Conservation (phyloP, 2,797 vertebrate genomes). For the Prunella strophiata region DNA sequence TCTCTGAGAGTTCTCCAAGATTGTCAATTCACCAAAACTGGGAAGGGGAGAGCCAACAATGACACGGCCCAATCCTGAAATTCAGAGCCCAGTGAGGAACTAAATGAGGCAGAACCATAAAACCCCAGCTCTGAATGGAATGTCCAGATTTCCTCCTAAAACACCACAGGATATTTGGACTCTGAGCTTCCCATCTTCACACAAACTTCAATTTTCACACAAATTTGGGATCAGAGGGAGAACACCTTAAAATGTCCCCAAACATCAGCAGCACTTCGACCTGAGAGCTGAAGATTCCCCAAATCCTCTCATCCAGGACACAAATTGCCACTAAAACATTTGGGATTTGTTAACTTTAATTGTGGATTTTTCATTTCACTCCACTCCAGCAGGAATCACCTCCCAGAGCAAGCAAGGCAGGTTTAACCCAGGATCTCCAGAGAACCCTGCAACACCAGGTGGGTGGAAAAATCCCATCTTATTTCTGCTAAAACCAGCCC, state of each 20-base stretch:
- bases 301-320: not conserved
- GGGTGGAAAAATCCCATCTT: not conserved
- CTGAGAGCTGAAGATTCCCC: not conserved
- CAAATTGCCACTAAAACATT: not conserved
- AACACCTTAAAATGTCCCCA: not conserved
- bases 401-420: fast-evolving
- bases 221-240: not conserved
- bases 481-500: not conserved
- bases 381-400: not conserved
- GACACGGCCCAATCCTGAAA: not conserved
- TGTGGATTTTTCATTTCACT: fast-evolving
- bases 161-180: not conserved
- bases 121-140: not conserved
- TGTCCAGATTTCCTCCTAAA: not conserved
- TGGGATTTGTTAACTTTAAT: not conserved
- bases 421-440: no score
- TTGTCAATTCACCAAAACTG: fast-evolving
- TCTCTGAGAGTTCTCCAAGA: not conserved
- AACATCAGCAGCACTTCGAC: not conserved
- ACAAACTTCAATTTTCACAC: not conserved
- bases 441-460: fast-evolving
- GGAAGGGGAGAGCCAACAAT: not conserved
- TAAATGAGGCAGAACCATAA: not conserved
- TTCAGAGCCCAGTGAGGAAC: not conserved
- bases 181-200: not conserved